Percentiles rank a stretch among this genome's conserved stretches.
Conservation (phyloP, 2,113 vertebrate genomes). For the Rissa tridactyla region DNA sequence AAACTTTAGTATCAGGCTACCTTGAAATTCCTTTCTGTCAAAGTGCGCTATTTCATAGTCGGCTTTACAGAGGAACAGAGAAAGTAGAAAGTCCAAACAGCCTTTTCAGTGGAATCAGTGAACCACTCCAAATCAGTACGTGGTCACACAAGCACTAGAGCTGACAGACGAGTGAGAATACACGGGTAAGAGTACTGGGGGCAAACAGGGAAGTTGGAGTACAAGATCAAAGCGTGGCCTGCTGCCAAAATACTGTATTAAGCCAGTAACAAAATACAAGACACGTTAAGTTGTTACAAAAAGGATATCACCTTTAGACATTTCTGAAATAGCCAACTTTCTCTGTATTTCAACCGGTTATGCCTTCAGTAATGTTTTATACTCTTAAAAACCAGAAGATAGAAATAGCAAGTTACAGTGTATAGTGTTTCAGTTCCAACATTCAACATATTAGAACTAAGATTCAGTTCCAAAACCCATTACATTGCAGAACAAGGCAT, state of each 20-base stretch:
- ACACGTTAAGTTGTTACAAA: background rate
- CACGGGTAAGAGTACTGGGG: background rate
- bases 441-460: background rate
- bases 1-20: conserved; percentile 62
- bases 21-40: background rate
- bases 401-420: background rate
- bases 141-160: background rate
- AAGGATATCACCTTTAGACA: background rate
- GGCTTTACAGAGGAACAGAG: background rate
- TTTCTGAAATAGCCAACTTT: background rate
- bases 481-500: background rate
- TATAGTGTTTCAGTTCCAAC: background rate
- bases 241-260: background rate
- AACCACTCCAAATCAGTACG: background rate
- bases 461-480: background rate
- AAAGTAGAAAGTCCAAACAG: background rate
- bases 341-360: background rate
- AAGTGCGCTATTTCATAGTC: background rate
- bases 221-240: background rate
- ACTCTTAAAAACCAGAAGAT: background rate
- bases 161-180: background rate
- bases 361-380: background rate
- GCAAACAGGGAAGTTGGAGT: background rate
- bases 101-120: background rate
- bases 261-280: background rate